Conservation (phyloP, 2,113 vertebrate species). For the Micromys minutus region DNA sequence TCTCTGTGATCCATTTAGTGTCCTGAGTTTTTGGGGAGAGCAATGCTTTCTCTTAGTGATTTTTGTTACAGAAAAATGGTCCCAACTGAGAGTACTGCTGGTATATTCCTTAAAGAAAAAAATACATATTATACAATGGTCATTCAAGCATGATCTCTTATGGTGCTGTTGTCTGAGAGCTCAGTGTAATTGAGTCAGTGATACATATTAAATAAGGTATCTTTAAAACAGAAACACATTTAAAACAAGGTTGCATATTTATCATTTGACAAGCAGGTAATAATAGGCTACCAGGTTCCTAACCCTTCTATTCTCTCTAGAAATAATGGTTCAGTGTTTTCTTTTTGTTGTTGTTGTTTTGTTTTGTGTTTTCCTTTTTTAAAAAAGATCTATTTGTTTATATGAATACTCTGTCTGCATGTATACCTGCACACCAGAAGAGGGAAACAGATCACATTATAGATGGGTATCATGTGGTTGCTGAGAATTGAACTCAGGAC, state of each 20-base stretch:
- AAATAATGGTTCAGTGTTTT: neutral
- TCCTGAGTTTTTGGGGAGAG: neutral
- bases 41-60: neutral
- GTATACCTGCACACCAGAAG: too few relatives aligned
- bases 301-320: neutral
- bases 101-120: neutral
- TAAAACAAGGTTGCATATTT: neutral
- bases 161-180: neutral
- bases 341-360: neutral
- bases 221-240: conserved; percentile 25
- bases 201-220: neutral
- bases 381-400: too few relatives aligned
- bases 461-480: too few relatives aligned
- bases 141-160: neutral
- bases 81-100: neutral
- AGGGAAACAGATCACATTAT: too few relatives aligned
- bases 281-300: neutral
- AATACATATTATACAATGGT: neutral
- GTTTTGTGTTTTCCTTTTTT: neutral
- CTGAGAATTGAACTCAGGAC: too few relatives aligned
- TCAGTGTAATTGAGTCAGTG: neutral
- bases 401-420: too few relatives aligned
- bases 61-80: conserved; percentile 9
- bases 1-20: neutral
- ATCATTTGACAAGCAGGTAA: neutral